A percentile compares a stretch with the other conserved stretches of the same genome.
Conservation (phyloP, 2,888 invertebrate species). For the Cepaea hortensis region DNA sequence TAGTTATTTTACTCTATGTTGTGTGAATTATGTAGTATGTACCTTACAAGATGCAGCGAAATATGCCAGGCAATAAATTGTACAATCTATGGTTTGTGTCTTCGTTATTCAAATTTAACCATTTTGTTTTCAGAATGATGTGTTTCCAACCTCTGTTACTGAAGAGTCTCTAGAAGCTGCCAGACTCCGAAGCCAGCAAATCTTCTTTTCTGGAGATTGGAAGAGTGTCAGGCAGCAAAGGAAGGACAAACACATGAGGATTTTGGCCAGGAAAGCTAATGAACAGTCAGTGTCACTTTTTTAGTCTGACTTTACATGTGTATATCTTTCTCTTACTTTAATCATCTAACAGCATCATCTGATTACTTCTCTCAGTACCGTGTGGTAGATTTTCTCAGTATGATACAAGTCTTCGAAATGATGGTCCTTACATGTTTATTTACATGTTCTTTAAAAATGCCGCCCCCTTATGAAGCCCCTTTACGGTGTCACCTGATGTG, state of each 20-base stretch:
- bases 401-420: no score
- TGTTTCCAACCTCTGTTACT: conserved; percentile 70
- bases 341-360: not conserved
- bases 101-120: not conserved
- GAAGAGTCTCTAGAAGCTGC: conserved; percentile 68
- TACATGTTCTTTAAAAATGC: no score
- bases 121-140: conserved; percentile 26
- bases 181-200: conserved; percentile 56
- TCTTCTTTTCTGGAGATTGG: conserved; percentile 65
- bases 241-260: conserved; percentile 54
- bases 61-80: no score
- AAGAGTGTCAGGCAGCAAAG: conserved; percentile 19
- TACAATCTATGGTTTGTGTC: no score
- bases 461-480: no score
- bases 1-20: no score
- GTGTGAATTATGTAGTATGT: no score
- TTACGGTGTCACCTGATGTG: no score
- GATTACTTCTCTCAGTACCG: not conserved
- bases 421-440: no score
- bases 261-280: conserved; percentile 59
- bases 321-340: not conserved
- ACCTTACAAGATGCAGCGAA: no score
- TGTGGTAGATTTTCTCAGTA: no score
- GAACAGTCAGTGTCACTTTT: conserved; percentile 62
- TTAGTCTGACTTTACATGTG: not conserved